A percentile compares a stretch with the other conserved stretches of the same genome.
Conservation (phyloP, 2,113 vertebrate species). For the Calyptomena viridis region DNA sequence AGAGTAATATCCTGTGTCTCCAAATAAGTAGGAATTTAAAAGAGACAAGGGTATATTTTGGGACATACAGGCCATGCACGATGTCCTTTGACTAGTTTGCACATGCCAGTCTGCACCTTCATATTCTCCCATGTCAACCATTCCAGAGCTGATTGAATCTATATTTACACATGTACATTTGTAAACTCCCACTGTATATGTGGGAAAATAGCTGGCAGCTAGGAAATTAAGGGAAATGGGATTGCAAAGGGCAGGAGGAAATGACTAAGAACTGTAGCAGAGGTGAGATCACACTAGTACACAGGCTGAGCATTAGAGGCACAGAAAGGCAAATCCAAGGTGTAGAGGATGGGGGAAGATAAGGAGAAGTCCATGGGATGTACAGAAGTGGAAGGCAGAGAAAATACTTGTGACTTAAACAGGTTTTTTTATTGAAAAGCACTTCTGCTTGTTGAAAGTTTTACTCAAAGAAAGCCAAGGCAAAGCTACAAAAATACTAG, state of each 20-base stretch:
- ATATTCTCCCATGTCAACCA: neutral
- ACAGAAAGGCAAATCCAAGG: neutral
- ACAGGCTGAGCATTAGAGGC: neutral
- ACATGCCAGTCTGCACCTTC: neutral
- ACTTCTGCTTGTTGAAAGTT: neutral
- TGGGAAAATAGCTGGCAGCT: neutral
- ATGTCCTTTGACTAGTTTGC: neutral
- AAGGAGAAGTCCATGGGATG: neutral
- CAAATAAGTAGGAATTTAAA: neutral
- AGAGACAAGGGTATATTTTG: neutral
- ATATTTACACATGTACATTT: neutral
- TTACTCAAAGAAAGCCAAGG: neutral
- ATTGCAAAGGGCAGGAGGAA: constrained; percentile 3
- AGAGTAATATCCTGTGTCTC: neutral
- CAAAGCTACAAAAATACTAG: neutral
- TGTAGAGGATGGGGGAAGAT: neutral
- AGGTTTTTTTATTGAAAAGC: neutral
- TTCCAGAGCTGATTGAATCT: neutral
- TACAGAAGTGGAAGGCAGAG: neutral
- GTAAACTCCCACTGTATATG: neutral
- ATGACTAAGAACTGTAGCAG: neutral
- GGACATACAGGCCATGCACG: neutral
- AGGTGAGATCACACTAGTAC: neutral
- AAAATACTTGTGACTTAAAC: neutral
- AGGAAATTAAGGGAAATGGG: neutral